Evolutionary conservation across 2,113 vertebrate genomes (phyloP), one percentile per base, ranked within the genome.

Genomic region (Chlamydotis undulata): DNA sequence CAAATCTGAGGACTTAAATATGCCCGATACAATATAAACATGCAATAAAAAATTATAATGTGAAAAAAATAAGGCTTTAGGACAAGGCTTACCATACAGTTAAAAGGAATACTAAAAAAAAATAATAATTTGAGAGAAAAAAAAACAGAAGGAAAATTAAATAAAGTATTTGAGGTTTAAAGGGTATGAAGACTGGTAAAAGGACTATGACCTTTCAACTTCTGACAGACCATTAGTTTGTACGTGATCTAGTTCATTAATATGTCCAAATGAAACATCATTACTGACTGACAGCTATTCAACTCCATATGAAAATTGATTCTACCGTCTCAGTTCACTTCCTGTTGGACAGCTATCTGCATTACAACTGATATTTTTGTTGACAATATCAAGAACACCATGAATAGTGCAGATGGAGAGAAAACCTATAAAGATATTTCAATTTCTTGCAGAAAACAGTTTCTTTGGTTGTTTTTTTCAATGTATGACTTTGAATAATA

Each of bases 221-320:
- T 81, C 60, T 81, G 45, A 61, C 41, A 77, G 37, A 80, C 37
- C 28, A 70, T 59, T 77, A 50, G 9, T 63, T 94, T 80, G 8
- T 49, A 47, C 64, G 41, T 73, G 74, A 91, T 73, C 35, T 50
- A 83, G 43, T 69, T 90, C 68, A 87, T 89, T 79, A 84, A 41
- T n/a, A 60, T 1, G 5, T 75, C 35, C 76, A 96, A 93, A 92
- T 0, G 0, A 93, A 86, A 45, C 35, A 75, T 50, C 43, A 71
- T 73, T 84, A 71, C 29, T 90, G 79, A 84, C 26, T 68, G 88
- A 89, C 71, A 35, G 35, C 18, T 96, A 74, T 63, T 65, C 74
- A 94, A 41, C 23, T 68, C 8, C 57, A 71, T 87, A 82, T 69
- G 70, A 79, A 89, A 93, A 94, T 87, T 94, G 57, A 88, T 86